Base-by-base conservation (phyloP, 2,113 vertebrate genomes). In the Todiramphus chloris region DNA sequence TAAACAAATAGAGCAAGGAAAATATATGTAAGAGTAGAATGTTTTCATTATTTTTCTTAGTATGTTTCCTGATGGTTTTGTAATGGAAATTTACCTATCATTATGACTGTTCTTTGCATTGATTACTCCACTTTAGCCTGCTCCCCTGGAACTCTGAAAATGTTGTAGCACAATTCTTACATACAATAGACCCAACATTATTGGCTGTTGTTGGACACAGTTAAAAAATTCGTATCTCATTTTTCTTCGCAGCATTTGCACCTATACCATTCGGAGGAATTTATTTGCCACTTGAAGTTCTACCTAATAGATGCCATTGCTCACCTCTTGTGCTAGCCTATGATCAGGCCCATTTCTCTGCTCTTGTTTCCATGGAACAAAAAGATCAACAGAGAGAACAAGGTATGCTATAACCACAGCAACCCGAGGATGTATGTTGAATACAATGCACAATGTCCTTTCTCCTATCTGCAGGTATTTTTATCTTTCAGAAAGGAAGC, bases 331-430 rank as follows among this genome's bases (percentile, higher is more conserved):
- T 99, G 83, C 97, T 99, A 48, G 99, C 99, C 92, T 99, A 99
- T 3, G 99, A 99, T 95, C 99, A 99, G 98, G 99, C 99, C 27
- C 99, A 99, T 96, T 99, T 99, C 97, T 99, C 99, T 10, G 99
- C 99, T 31, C 98, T 99, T 30, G 99, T 99, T 97, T 99, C 99
- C 88, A 99, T 99, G 99, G 99, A 99, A 97, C 99, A 99, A 97
- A 99, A 99, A 96, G 99, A 99, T 96, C 99, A 99, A 95, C 99
- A 99, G 86, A 97, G 99, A 95, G 99, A 99, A 94, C 99, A 99
- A 99, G 99, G 99, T 99, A 98, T 1, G 90, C 41, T 58, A 2
- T 8, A 30, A 74, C 73, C 25, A 67, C 31, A 81, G 59, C 46
- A 77, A 0, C 7, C 6, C 37, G 9, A 10, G 21, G 7, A 3